phyloP scores from a whole-genome alignment of 2,797 vertebrate species.

The Rhinatrema bivittatum region DNA sequence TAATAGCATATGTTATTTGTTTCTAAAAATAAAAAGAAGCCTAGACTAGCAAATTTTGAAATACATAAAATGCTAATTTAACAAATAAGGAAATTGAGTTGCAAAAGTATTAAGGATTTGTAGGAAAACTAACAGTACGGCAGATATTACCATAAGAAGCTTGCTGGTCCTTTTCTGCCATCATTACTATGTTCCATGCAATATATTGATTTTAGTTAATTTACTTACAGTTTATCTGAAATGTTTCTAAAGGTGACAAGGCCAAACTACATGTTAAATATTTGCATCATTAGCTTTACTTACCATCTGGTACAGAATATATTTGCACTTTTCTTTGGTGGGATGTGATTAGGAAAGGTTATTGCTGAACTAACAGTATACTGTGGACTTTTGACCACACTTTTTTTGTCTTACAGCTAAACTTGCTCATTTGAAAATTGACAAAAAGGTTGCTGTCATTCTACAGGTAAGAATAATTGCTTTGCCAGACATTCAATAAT shows the following conservation, averaged over 20 bases:
- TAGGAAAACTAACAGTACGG: no score
- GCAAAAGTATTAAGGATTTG: no score
- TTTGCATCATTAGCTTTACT: constrained; percentile 2
- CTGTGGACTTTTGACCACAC: background rate
- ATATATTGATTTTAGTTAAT: no score
- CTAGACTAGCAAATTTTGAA: constrained; percentile 2
- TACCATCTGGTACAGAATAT: no score
- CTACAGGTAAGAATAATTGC: constrained; percentile 23
- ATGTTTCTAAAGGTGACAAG: background rate
- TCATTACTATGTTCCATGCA: no score
- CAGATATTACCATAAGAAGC: no score
- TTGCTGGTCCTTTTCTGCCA: no score
- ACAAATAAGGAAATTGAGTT: no score
- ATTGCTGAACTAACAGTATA: constrained; percentile 7
- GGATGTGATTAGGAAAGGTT: background rate
- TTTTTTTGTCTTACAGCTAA: constrained; percentile 9
- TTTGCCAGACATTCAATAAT: constrained; percentile 24
- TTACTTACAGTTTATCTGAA: background rate
- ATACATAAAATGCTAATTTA: no score
- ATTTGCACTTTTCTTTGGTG: no score
- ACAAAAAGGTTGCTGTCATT: constrained; percentile 24
- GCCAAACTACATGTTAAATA: background rate
- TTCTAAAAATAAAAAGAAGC: constrained; percentile 9
- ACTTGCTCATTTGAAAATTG: constrained; percentile 6
- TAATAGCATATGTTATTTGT: constrained; percentile 4